These are phyloP conservation scores for Orchesella cincta DNA, from an alignment of 1,140 invertebrate genomes.

Conservation along the genomic window DNA sequence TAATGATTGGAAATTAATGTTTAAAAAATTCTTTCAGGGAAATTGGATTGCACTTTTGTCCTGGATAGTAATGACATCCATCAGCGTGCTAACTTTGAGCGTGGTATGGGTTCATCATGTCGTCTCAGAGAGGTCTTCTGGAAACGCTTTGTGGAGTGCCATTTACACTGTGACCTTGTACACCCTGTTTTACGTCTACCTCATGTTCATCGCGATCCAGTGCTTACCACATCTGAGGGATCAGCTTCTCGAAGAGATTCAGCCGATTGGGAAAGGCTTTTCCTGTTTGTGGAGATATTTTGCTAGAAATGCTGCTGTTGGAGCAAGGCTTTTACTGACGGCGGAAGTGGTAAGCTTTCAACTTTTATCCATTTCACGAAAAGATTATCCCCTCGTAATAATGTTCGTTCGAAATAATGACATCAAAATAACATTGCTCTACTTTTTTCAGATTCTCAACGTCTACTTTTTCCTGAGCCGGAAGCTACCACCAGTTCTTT, in stretches of 20 bases:
- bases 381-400: background rate
- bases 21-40: slow-evolving; percentile 27
- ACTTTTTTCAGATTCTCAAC: slow-evolving; percentile 32
- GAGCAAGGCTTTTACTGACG: slow-evolving; percentile 36
- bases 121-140: background rate
- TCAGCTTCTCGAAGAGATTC: slow-evolving; percentile 36
- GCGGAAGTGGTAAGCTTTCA: slow-evolving; percentile 38
- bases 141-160: slow-evolving; percentile 31
- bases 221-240: slow-evolving; percentile 33
- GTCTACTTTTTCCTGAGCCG: slow-evolving; percentile 39
- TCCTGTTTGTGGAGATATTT: slow-evolving; percentile 33
- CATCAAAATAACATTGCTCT: background rate
- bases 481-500: slow-evolving; percentile 38
- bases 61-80: slow-evolving; percentile 36
- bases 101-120: slow-evolving; percentile 37
- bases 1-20: background rate
- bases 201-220: slow-evolving; percentile 32
- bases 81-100: slow-evolving; percentile 6
- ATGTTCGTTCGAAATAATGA: background rate
- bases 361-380: slow-evolving; percentile 7
- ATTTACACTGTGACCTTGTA: slow-evolving; percentile 38
- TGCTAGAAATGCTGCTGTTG: slow-evolving; percentile 30
- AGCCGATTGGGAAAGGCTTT: slow-evolving; percentile 40
- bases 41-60: slow-evolving; percentile 29
- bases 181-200: slow-evolving; percentile 35